Percentiles rank a stretch among this genome's conserved stretches.
phyloP scores from a whole-genome alignment of 2,888 invertebrate species.

The Coenonympha arcania region DNA sequence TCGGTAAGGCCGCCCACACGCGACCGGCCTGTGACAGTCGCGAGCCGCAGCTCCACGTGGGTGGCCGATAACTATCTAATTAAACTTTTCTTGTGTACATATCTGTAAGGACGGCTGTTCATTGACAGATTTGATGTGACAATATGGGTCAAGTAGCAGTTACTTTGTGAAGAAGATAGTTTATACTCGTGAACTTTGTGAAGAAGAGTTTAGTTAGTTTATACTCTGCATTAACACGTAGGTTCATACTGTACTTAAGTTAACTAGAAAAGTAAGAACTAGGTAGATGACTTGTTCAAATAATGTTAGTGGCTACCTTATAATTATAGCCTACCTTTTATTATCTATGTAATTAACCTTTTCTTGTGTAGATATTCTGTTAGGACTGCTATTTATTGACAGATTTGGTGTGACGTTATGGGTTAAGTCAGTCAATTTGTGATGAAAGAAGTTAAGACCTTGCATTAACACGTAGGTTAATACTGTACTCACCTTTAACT shows the following conservation, averaged over 20 bases:
- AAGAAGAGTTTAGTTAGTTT: too few species aligned
- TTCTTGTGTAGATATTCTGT: constrained; percentile 29
- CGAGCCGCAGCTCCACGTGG: constrained; percentile 47
- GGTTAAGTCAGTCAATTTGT: background rate
- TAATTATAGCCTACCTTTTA: too few species aligned
- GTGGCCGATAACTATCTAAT: constrained; percentile 69
- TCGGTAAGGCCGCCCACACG: constrained; percentile 33
- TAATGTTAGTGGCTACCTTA: too few species aligned
- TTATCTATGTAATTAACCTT: constrained; percentile 67
- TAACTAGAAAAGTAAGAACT: too few species aligned
- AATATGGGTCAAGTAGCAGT: background rate
- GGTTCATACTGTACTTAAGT: too few species aligned
- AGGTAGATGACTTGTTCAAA: too few species aligned
- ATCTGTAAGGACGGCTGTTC: constrained; percentile 15
- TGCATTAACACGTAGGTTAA: too few species aligned
- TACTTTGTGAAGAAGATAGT: background rate
- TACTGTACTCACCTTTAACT: too few species aligned
- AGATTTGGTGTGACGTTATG: background rate
- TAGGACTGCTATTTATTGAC: constrained; percentile 10
- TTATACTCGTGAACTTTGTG: too few species aligned
- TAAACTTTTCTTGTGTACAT: constrained; percentile 43
- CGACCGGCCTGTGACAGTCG: constrained; percentile 45
- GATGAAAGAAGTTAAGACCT: too few species aligned
- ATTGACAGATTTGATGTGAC: background rate
- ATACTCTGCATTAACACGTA: too few species aligned